A percentile compares a stretch with the other conserved stretches of the same genome.
phyloP scores from a whole-genome alignment of 2,797 vertebrate genomes.

The Mionectes olivaceus region DNA sequence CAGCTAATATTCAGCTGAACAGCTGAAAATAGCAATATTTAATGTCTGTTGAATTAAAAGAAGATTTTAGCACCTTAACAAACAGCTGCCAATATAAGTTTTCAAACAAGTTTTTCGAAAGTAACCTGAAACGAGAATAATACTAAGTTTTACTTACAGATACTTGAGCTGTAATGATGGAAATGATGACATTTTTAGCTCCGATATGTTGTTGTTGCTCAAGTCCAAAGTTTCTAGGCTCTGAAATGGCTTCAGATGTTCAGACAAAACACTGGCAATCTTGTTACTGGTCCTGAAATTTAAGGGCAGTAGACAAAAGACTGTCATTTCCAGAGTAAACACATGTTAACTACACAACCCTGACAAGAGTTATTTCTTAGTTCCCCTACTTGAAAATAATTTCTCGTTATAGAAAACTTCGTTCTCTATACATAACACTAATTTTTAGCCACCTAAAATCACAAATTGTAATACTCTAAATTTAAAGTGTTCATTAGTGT shows the following conservation, averaged over 20 bases:
- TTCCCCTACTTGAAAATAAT: background rate
- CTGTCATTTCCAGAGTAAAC: background rate
- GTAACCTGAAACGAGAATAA: background rate
- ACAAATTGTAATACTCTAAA: background rate
- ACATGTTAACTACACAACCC: background rate
- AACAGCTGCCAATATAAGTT: background rate
- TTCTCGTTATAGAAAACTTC: background rate
- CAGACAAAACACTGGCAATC: slow-evolving; percentile 83
- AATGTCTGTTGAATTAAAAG: background rate
- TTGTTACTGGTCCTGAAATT: slow-evolving; percentile 92
- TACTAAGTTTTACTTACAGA: slow-evolving; percentile 84
- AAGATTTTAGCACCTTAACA: background rate
- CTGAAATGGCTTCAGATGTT: slow-evolving; percentile 84
- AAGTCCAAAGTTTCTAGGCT: slow-evolving; percentile 92
- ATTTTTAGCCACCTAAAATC: background rate
- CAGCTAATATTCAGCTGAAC: background rate
- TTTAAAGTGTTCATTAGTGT: background rate
- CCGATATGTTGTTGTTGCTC: slow-evolving; percentile 90
- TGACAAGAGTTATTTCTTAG: background rate
- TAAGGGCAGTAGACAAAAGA: background rate
- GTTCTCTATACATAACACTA: background rate
- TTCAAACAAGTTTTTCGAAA: background rate
- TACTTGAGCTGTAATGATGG: slow-evolving; percentile 88
- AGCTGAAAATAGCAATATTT: background rate
- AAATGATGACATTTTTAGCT: slow-evolving; percentile 86